Percentiles rank a stretch among this genome's conserved stretches.
These are phyloP conservation scores for Sinocyclocheilus maitianheensis DNA, from an alignment of 2,113 vertebrate genomes.

Conservation along the genomic window DNA sequence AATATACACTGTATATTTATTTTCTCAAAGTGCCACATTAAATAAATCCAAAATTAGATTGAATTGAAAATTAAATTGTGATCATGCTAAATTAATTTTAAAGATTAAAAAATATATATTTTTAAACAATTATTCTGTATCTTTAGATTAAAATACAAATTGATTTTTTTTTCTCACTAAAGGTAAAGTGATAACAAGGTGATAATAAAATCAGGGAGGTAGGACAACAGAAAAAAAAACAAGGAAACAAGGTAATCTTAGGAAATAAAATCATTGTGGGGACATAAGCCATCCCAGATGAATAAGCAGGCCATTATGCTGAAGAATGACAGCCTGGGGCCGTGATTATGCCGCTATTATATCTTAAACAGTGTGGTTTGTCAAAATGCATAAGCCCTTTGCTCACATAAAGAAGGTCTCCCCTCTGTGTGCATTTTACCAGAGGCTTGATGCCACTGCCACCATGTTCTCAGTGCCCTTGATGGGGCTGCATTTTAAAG, in stretches of 20 bases:
- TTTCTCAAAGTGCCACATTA: background rate
- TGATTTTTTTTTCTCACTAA: background rate
- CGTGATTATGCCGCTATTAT: conserved; percentile 92
- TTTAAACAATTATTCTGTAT: too few species aligned
- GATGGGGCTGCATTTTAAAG: conserved; percentile 44
- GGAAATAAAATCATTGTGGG: conserved; percentile 81
- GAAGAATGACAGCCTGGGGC: conserved; percentile 89
- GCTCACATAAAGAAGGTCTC: conserved; percentile 68
- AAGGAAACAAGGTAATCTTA: conserved; percentile 76
- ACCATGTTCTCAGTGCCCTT: conserved; percentile 61
- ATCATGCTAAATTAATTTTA: too few species aligned
- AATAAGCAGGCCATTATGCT: conserved; percentile 93
- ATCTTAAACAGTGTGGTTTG: conserved; percentile 92
- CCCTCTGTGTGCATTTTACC: conserved; percentile 56
- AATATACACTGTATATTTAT: conserved; percentile 41
- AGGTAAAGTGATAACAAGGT: conserved; percentile 8
- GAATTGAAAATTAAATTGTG: too few species aligned
- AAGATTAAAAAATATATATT: too few species aligned
- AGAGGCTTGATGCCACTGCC: conserved; percentile 60
- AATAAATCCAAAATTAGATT: too few species aligned
- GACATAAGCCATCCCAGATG: conserved; percentile 84
- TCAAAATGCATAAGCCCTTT: conserved; percentile 83
- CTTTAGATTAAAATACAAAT: too few species aligned
- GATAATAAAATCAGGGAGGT: conserved; percentile 5
- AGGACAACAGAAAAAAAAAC: background rate